Conservation (phyloP, 2,797 vertebrate genomes). For the Spinus olivaceus region DNA sequence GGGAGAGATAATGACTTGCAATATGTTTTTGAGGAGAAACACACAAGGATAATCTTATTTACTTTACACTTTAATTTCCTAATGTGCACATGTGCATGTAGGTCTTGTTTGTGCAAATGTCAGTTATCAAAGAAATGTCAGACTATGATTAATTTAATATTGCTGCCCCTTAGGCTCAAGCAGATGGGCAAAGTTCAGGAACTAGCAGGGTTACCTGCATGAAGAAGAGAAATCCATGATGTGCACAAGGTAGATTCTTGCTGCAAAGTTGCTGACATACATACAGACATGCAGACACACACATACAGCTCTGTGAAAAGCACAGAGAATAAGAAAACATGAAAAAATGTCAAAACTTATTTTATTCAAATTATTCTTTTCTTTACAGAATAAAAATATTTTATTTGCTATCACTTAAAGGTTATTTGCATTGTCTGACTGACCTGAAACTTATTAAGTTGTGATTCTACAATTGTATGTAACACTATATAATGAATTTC, state of each 20-base stretch:
- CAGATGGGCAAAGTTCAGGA: constrained; percentile 11
- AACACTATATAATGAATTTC: background rate
- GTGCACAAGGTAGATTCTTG: background rate
- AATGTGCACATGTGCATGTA: background rate
- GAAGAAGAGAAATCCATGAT: background rate
- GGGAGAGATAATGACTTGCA: constrained; percentile 42
- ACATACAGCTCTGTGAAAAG: background rate
- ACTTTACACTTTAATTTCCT: constrained; percentile 62
- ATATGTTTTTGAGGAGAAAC: constrained; percentile 52
- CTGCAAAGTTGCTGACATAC: background rate
- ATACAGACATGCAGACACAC: background rate
- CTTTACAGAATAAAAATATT: background rate
- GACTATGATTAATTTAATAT: background rate
- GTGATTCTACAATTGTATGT: background rate
- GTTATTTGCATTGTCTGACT: background rate
- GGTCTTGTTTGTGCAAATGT: constrained; percentile 23
- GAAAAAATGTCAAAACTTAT: background rate
- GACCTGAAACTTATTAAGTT: background rate
- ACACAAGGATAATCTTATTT: constrained; percentile 46
- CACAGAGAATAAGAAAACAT: background rate
- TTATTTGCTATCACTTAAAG: background rate
- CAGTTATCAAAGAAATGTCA: constrained; percentile 39
- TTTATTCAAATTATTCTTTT: background rate
- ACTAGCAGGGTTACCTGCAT: background rate
- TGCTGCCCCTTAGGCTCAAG: background rate